Evolutionary conservation across 2,888 invertebrate species (phyloP), one percentile per base, ranked within the genome.

Genomic region (Nomada ferruginata): DNA sequence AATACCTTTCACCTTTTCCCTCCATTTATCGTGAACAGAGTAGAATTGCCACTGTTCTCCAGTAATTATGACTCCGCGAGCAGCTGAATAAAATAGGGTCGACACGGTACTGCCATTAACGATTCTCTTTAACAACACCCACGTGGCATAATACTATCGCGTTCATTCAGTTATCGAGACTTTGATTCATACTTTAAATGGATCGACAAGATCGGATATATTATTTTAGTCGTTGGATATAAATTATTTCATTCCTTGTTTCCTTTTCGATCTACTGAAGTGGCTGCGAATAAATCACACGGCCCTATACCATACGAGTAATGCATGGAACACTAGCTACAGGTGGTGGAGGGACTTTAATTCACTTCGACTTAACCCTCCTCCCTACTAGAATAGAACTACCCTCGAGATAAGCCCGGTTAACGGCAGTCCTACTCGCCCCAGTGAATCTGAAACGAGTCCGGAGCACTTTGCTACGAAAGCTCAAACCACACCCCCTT

Each of bases 311-410:
- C 11, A 26, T 13, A 11, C 11, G 57, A 50, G 42, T 64, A 59
- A 61, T 68, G 70, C 69, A 26, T 53, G 23, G 55, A 74, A 57
- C 71, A 66, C 42, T 79, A 87, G 86, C 90, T 89, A 91, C 89
- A 92, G 89, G 91, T 91, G 89, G 89, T 60, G 85, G 83, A 75
- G 70, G 42, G 71, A 82, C 87, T 89, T 89, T 87, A 87, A 90
- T 90, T 89, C 87, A 87, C 86, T 87, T 85, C 64, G 86, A 83
- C 79, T 85, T 80, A 75, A 68, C 73, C 77, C 74, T 65, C 55
- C 36, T n/a, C 61, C 64, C 64, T 71, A 47, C 60, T 52, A 52
- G 52, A 59, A n/a, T 53, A 29, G n/a, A 79, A 57, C 64, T 78
- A 68, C 76, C 73, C 44, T 83, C 70, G 81, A 85, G 83, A 85